phyloP scores from a whole-genome alignment of 2,113 vertebrate genomes.

The Nasalis larvatus region DNA sequence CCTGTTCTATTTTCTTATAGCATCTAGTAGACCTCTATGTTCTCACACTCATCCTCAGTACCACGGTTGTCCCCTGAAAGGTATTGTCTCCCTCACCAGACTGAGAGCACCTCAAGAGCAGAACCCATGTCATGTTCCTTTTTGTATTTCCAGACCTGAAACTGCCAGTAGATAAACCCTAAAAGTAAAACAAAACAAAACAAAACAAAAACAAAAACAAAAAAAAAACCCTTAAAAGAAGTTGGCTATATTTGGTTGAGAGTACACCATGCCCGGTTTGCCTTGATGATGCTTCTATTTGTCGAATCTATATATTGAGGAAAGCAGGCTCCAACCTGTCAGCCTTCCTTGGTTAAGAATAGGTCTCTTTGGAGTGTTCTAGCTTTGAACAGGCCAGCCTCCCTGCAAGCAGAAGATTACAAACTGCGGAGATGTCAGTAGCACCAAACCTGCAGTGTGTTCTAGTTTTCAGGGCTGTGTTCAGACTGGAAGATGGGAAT shows the following conservation, averaged over 20 bases:
- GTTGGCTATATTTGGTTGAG: background rate
- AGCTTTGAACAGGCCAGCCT: background rate
- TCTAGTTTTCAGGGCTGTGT: background rate
- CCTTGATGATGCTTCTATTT: background rate
- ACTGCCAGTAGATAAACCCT: background rate
- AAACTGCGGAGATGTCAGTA: background rate
- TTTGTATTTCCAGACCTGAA: background rate
- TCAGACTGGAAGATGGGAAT: background rate
- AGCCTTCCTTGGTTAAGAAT: background rate
- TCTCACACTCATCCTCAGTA: background rate
- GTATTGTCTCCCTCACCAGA: background rate
- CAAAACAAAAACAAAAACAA: background rate
- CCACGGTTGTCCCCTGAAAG: background rate
- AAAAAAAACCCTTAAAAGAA: background rate
- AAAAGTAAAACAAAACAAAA: background rate
- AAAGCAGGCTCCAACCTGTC: background rate
- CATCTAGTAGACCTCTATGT: background rate
- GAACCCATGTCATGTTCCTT: background rate
- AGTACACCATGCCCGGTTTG: background rate
- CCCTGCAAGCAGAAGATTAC: background rate
- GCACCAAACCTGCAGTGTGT: background rate
- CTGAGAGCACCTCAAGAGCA: background rate
- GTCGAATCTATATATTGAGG: background rate
- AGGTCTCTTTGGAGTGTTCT: background rate
- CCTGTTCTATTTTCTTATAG: background rate